Evolutionary conservation across 2,113 vertebrate genomes (phyloP), one percentile per base, ranked within the genome.

Genomic region (Andinoacara biseriatus): DNA sequence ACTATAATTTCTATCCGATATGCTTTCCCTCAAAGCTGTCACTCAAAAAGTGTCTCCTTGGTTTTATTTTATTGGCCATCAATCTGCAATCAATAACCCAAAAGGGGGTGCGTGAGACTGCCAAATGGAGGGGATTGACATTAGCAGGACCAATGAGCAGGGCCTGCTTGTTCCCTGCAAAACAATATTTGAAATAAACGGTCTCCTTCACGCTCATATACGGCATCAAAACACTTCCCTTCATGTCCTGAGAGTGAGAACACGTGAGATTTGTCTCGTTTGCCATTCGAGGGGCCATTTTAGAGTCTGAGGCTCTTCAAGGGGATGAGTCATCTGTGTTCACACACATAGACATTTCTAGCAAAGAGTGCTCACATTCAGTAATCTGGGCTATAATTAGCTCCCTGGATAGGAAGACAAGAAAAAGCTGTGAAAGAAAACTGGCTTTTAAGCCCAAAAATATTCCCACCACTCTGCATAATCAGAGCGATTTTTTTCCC

Each of bases 361-460:
- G 31, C 43, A 26, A n/a, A 61, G 35, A 85, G 52, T 29, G 49
- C 58, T 78, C 40, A 26, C 76, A 56, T 86, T 83, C 74, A 86
- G 33, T 78, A 81, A 87, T 83, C 65, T n/a, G 67, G 33, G 74
- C 65, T 87, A 86, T 81, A 89, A 89, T 87, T 89, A 89, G 83
- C 81, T 86, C 76, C 76, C 58, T 38, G 57, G 78, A 81, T 74
- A 87, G 43, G 40, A 81, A 78, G 67, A 76, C 22, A 33, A 72
- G n/a, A 35, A 61, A 72, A 81, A 54, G n/a, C 18, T 20, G 7
- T 62, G 18, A 65, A 78, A 69, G 17, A 33, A 9, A 52, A 49
- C 14, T 10, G 38, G n/a, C 49, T 87, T 78, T 67, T 80, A 13
- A 29, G 10, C 38, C 74, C 57, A 15, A 84, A 72, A 74, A 80